A percentile compares a stretch with the other conserved stretches of the same genome.
These are phyloP conservation scores for Synaphobranchus kaupii DNA, from an alignment of 2,797 vertebrate genomes.

Conservation along the genomic window DNA sequence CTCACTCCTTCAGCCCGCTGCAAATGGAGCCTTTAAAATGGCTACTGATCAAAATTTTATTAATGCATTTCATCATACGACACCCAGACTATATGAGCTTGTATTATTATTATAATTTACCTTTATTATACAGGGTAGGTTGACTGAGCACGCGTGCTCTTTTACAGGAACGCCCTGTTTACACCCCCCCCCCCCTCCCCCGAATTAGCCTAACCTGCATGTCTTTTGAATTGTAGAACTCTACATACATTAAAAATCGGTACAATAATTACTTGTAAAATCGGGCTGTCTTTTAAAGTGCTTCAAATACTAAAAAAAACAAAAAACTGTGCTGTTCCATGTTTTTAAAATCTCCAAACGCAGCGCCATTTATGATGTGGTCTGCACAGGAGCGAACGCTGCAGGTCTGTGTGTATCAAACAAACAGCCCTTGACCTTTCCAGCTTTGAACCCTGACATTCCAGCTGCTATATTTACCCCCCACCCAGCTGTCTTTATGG, in stretches of 20 bases:
- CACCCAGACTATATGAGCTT: not conserved
- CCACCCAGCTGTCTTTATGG: constrained; percentile 53
- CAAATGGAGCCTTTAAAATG: not conserved
- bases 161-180: no score
- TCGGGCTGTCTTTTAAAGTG: not conserved
- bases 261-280: not conserved
- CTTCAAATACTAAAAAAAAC: not conserved
- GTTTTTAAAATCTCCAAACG: not conserved
- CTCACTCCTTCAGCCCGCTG: not conserved
- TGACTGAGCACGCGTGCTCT: no score
- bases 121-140: no score
- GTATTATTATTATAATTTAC: not conserved
- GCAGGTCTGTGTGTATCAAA: not conserved
- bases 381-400: constrained; percentile 6
- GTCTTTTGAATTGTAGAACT: no score
- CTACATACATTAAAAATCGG: no score
- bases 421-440: constrained; percentile 61
- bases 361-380: not conserved
- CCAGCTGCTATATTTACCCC: constrained; percentile 75
- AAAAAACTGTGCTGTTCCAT: not conserved
- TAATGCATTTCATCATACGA: not conserved
- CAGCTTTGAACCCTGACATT: constrained; percentile 76
- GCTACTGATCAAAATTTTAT: not conserved
- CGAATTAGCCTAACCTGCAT: not conserved
- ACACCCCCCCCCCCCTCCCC: no score